These are phyloP conservation scores for Drosophila peninsularis DNA, from an alignment of 2,888 invertebrate species.

Conservation along the genomic window DNA sequence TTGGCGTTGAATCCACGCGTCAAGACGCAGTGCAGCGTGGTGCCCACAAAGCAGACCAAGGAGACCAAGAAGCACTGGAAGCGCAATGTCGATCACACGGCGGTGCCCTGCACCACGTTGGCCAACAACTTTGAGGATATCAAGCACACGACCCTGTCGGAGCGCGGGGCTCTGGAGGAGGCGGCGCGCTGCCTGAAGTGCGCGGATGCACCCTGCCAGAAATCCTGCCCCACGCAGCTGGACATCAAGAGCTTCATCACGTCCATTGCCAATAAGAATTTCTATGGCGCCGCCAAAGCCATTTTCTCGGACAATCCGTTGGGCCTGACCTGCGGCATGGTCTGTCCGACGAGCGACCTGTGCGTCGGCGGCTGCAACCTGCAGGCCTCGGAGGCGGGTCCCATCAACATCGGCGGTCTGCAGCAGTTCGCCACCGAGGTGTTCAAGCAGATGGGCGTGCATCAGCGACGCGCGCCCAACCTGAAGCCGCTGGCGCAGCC, in stretches of 20 bases:
- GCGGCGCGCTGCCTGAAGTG: slow-evolving; percentile 95
- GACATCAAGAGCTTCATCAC: slow-evolving; percentile 98
- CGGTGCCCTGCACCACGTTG: slow-evolving; percentile 87
- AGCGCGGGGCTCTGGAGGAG: slow-evolving; percentile 96
- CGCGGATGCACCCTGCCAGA: slow-evolving; percentile 98
- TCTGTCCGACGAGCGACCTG: slow-evolving; percentile 98
- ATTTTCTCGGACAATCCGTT: slow-evolving; percentile 99
- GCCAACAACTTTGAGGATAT: slow-evolving; percentile 97
- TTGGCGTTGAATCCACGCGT: slow-evolving; percentile 94
- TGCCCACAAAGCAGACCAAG: slow-evolving; percentile 95
- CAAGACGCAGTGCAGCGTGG: slow-evolving; percentile 89
- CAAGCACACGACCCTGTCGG: slow-evolving; percentile 98
- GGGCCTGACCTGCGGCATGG: slow-evolving; percentile 98
- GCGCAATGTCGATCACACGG: slow-evolving; percentile 92
- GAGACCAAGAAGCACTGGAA: slow-evolving; percentile 97
- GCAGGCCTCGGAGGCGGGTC: slow-evolving; percentile 97
- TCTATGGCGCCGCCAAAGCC: slow-evolving; percentile 98
- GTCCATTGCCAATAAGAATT: slow-evolving; percentile 98
- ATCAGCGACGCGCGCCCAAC: slow-evolving; percentile 92
- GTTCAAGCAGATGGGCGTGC: slow-evolving; percentile 97
- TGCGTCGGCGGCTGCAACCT: slow-evolving; percentile 99
- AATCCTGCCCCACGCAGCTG: slow-evolving; percentile 98
- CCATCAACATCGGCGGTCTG: slow-evolving; percentile 99
- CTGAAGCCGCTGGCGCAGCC: slow-evolving; percentile 85
- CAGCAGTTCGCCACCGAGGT: slow-evolving; percentile 99